Percentiles rank a stretch among this genome's conserved stretches.
phyloP scores from a whole-genome alignment of 37 sponge, comb jelly and placozoan species.

The Mnemiopsis leidyi region DNA sequence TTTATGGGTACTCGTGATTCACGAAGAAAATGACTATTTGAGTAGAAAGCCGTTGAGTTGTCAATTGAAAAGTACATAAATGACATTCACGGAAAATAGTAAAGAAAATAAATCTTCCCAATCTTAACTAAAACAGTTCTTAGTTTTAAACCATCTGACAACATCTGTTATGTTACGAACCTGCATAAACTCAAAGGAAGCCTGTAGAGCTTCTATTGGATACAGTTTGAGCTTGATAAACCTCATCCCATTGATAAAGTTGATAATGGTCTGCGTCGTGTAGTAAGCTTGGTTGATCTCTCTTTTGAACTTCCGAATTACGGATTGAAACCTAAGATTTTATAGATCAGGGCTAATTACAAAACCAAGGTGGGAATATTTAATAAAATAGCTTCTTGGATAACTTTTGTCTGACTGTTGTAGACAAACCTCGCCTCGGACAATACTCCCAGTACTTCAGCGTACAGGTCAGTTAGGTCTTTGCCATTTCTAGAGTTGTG shows the following conservation, averaged over 20 bases:
- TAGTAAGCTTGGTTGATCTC: conserved; percentile 79
- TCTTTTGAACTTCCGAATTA: conserved; percentile 74
- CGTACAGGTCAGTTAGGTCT: conserved; percentile 91
- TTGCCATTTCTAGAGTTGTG: conserved; percentile 85
- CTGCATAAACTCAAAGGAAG: conserved; percentile 90
- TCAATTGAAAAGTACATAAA: no score
- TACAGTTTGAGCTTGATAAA: conserved; percentile 93
- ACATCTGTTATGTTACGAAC: no score
- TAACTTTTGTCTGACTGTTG: no score
- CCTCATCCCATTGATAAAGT: conserved; percentile 86
- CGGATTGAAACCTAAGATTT: conserved; percentile 75
- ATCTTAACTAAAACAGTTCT: no score
- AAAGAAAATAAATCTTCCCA: no score
- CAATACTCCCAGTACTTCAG: conserved; percentile 94
- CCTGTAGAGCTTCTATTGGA: conserved; percentile 95
- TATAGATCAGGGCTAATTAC: not conserved
- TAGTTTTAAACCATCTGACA: no score
- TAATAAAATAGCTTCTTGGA: no score
- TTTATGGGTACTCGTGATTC: no score
- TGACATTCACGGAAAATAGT: no score
- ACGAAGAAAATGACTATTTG: no score
- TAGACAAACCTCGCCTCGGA: conserved; percentile 78
- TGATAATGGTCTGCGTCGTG: conserved; percentile 70
- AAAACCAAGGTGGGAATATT: not conserved
- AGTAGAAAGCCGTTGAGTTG: no score